Evolutionary conservation across 2,113 vertebrate species (phyloP), one percentile per base, ranked within the genome.

Genomic region (Menura novaehollandiae): DNA sequence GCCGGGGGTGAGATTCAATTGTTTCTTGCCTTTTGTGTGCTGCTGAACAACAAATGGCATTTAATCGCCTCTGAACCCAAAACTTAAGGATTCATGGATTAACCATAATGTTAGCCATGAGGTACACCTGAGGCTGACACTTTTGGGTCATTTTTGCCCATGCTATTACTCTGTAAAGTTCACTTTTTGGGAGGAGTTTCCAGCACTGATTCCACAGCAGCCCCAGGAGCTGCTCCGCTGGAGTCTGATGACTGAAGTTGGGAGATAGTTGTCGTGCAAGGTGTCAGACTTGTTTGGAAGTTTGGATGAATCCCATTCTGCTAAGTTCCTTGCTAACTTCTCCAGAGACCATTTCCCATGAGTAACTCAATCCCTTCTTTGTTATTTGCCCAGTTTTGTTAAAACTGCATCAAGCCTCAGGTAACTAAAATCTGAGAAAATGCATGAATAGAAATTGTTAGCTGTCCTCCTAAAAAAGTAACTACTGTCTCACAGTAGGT

Each of bases 231-330:
- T 82, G 53, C 30, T 66, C 13, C 1, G 0, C 26, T 30, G 27
- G 27, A 62, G 46, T 30, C 28, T 85, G 67, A 28, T 80, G 59
- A 21, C 28, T 49, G 37, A 93, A 49, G 33, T 6, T 39, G 55
- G 9, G 52, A 71, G 20, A 18, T 33, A 64, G 37, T 3, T 74
- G 20, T 47, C 0, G 0, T 39, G 24, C 21, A 55, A 62, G 7
- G 9, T 62, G 13, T 30, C 46, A 66, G 51, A n/a, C n/a, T n/a
- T n/a, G n/a, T n/a, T n/a, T n/a, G n/a, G n/a, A n/a, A 30, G 5
- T 23, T 53, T 62, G 53, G 26, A 26, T 66, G 5, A 76, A 76
- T 62, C 32, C 5, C 12, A 22, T 60, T 46, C 66, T 89, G 30
- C 22, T 37, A 5, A 72, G 6, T 71, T 82, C 41, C 37, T 67